Percentiles rank a stretch among this genome's conserved stretches.
Evolutionary conservation across 2,113 vertebrate species (phyloP).

Genomic region (Electrona antarctica): DNA sequence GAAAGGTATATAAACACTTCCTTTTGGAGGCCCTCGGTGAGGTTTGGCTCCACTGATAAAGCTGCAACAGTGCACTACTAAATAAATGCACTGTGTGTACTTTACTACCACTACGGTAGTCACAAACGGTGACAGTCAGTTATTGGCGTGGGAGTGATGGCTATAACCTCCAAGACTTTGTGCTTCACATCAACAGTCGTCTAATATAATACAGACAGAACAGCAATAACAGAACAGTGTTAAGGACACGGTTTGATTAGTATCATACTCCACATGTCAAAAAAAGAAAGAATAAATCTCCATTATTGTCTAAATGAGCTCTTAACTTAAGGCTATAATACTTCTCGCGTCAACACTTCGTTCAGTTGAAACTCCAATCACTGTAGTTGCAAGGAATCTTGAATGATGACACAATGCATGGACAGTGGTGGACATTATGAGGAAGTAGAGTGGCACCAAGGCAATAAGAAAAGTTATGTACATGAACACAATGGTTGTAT

Average conservation of each 20-base stretch:
- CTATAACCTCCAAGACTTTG: slow-evolving; percentile 70
- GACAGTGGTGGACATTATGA: slow-evolving; percentile 26
- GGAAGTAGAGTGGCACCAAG: slow-evolving; percentile 52
- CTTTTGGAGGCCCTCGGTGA: slow-evolving; percentile 37
- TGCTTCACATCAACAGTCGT: slow-evolving; percentile 77
- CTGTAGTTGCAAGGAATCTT: slow-evolving; percentile 38
- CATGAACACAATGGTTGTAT: slow-evolving; percentile 77
- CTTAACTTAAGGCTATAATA: neutral
- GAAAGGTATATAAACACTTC: slow-evolving; percentile 44
- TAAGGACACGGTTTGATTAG: slow-evolving; percentile 52
- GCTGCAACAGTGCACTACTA: slow-evolving; percentile 34
- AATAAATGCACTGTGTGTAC: slow-evolving; percentile 39
- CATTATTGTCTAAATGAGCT: slow-evolving; percentile 3
- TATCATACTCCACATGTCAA: slow-evolving; percentile 19
- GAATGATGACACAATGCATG: slow-evolving; percentile 25
- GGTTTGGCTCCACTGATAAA: slow-evolving; percentile 34
- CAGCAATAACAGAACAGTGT: slow-evolving; percentile 71
- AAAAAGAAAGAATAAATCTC: neutral
- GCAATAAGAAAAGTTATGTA: slow-evolving; percentile 64
- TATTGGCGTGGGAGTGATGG: slow-evolving; percentile 71
- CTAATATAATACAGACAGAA: slow-evolving; percentile 70
- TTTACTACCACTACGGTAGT: slow-evolving; percentile 61
- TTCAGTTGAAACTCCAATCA: slow-evolving; percentile 22
- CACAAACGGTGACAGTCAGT: slow-evolving; percentile 48
- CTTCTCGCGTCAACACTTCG: too few species aligned